Evolutionary conservation across 2,797 vertebrate species (phyloP).

Genomic region (Coracias cyanogaster): DNA sequence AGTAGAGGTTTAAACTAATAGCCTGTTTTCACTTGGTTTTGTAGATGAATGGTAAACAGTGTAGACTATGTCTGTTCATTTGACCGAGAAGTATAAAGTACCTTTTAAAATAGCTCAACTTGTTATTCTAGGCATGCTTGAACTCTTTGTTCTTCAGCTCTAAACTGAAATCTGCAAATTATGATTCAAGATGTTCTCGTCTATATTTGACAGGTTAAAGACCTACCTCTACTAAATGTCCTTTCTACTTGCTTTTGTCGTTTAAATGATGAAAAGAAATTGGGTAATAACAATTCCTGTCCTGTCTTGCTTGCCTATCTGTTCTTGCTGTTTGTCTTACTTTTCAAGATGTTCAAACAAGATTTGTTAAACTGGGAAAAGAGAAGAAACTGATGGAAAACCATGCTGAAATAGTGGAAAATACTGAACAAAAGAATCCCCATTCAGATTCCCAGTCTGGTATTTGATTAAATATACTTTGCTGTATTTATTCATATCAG

Average conservation of each 20-base stretch:
- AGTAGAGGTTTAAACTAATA: neutral
- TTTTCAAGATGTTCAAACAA: constrained; percentile 70
- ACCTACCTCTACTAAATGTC: neutral
- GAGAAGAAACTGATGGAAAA: constrained; percentile 51
- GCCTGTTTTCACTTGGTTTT: neutral
- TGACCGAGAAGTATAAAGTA: neutral
- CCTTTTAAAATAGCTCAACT: neutral
- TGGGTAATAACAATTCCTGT: constrained; percentile 35
- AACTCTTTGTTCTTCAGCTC: constrained; percentile 2
- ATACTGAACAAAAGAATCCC: constrained; percentile 53
- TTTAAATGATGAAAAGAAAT: constrained; percentile 22
- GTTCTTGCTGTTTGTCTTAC: constrained; percentile 32
- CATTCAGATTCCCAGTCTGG: constrained; percentile 58
- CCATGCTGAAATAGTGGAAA: constrained; percentile 38
- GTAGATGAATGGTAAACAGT: neutral
- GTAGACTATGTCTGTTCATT: neutral
- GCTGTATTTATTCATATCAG: neutral
- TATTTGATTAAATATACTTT: constrained; percentile 63
- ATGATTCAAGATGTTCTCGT: neutral
- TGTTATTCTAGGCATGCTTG: neutral
- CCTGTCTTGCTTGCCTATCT: constrained; percentile 31
- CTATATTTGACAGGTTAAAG: neutral
- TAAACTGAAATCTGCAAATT: constrained; percentile 1
- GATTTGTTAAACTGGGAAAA: constrained; percentile 81
- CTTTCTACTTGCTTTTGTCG: neutral